Base-by-base conservation (phyloP, 2,888 invertebrate species). In the Philereme transversata region DNA sequence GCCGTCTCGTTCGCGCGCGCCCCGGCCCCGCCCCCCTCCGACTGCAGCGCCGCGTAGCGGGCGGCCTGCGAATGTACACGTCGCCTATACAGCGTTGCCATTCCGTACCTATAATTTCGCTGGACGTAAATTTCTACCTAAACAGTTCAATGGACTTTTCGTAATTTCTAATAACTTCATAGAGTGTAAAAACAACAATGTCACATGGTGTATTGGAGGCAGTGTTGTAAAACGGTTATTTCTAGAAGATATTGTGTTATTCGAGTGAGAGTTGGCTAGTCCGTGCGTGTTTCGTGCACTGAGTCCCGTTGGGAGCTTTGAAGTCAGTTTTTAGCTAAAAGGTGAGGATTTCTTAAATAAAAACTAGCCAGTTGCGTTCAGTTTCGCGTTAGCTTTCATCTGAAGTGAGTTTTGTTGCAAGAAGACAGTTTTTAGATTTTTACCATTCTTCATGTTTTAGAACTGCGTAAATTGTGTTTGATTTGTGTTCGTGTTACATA, bases 141-240 rank as follows among this genome's bases (percentile, higher is more conserved):
- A 90, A 89, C 91, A 88, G 92, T 92, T 93, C 93, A 93, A 92
- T 92, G 92, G 88, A 93, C 92, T 92, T 92, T 88, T 84, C 80
- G 77, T 87, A 89, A 89, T 90, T 85, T 87, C 82, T 73, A 86
- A 88, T 84, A 86, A 87, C 86, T 85, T 88, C 81, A 81, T 77
- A 80, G 84, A 80, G 81, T 81, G 81, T 83, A 78, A 85, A 84
- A 87, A 77, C 77, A 83, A 78, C 82, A 79, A 85, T 88, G 87
- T 82, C 80, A 82, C 75, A 75, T 79, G 79, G 72, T 79, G 79
- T 85, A 81, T 80, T 81, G 81, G 82, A 83, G 82, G 79, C 81
- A 83, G 86, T 90, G 84, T 78, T 86, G 86, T 85, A 83, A 81
- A 83, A 81, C 81, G 75, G 76, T 82, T 81, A 77, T 83, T 87